These are phyloP conservation scores for Drosophila picticornis DNA, from an alignment of 2,888 invertebrate genomes.

Conservation along the genomic window DNA sequence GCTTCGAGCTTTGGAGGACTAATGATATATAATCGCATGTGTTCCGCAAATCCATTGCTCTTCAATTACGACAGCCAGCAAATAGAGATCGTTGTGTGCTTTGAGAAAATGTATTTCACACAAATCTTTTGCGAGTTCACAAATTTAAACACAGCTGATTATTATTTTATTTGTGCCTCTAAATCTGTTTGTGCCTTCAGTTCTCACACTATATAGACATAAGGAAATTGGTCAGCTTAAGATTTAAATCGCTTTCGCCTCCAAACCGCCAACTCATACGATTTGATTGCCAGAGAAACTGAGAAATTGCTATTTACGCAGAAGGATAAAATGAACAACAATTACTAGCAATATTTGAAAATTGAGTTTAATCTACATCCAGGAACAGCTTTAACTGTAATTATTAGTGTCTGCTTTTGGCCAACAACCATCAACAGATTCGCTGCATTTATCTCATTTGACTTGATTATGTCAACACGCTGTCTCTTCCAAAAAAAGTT, in stretches of 20 bases:
- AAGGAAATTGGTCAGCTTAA: background rate
- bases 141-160: background rate
- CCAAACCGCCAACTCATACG: slow-evolving; percentile 13
- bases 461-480: slow-evolving; percentile 57
- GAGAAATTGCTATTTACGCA: background rate
- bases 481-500: slow-evolving; percentile 7
- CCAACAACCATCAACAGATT: slow-evolving; percentile 30
- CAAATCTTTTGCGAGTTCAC: background rate
- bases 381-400: slow-evolving; percentile 20
- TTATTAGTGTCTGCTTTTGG: slow-evolving; percentile 21
- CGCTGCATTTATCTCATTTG: slow-evolving; percentile 34
- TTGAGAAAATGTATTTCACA: background rate
- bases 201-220: background rate
- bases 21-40: slow-evolving; percentile 46
- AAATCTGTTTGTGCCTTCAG: background rate
- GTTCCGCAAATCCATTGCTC: slow-evolving; percentile 28
- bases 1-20: slow-evolving; percentile 20
- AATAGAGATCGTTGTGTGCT: background rate
- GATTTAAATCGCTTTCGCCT: slow-evolving; percentile 9
- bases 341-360: background rate
- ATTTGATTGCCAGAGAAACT: slow-evolving; percentile 7
- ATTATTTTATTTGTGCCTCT: background rate
- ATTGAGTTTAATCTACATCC: slow-evolving; percentile 4
- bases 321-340: slow-evolving; percentile 1
- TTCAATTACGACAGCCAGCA: slow-evolving; percentile 8